phyloP scores from a whole-genome alignment of 2,797 vertebrate genomes.

The Pangasius djambal region DNA sequence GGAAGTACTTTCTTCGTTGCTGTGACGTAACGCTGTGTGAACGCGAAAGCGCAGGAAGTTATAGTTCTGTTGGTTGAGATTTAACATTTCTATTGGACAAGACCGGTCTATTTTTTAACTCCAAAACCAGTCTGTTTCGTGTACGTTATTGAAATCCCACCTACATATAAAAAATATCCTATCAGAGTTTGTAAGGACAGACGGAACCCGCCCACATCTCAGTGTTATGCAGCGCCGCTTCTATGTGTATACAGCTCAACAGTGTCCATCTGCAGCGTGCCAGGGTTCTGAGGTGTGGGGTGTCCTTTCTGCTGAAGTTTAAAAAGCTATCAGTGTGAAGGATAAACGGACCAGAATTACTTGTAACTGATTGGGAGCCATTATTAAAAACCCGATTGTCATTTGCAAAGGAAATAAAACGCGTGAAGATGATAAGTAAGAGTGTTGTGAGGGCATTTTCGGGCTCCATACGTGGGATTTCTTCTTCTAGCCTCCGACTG shows the following conservation, averaged over 20 bases:
- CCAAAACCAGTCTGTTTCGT: not conserved
- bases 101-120: not conserved
- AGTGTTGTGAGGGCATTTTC: constrained; percentile 46
- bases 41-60: not conserved
- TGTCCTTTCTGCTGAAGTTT: not conserved
- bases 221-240: not conserved
- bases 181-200: not conserved
- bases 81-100: constrained; percentile 34
- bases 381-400: not conserved
- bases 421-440: constrained; percentile 53
- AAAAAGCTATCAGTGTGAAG: not conserved
- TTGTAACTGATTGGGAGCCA: not conserved
- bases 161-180: constrained; percentile 1
- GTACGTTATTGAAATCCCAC: not conserved
- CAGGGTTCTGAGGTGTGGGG: not conserved
- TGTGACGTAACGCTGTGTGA: not conserved
- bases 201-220: not conserved
- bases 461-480: constrained; percentile 46
- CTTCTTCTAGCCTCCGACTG: constrained; percentile 29
- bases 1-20: not conserved
- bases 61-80: constrained; percentile 7
- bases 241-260: too few relatives aligned
- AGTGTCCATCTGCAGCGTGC: not conserved
- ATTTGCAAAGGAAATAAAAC: not conserved
- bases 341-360: not conserved